A percentile compares a stretch with the other conserved stretches of the same genome.
phyloP scores from a whole-genome alignment of 2,888 invertebrate species.

The Neoitamus cyanurus region DNA sequence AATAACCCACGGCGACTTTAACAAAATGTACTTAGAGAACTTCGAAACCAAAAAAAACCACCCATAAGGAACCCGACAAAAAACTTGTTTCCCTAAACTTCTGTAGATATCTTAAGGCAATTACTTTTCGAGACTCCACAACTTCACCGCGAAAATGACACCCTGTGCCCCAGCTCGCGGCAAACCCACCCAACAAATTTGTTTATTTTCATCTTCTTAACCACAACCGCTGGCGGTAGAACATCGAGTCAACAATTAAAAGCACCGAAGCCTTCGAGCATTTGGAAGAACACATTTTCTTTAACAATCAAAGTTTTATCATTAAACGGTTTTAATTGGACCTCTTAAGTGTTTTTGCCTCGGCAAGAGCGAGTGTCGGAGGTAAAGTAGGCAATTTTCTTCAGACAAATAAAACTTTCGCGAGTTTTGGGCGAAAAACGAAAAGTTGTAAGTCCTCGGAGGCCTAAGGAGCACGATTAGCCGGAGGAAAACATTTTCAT shows the following conservation, averaged over 20 bases:
- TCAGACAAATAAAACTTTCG: constrained; percentile 20
- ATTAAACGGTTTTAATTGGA: constrained; percentile 46
- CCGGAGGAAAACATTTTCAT: constrained; percentile 28
- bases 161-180: neutral
- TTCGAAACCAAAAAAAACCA: neutral
- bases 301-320: constrained; percentile 45
- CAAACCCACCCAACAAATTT: neutral
- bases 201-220: neutral
- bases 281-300: constrained; percentile 36
- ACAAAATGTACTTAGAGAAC: neutral
- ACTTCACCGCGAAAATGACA: neutral
- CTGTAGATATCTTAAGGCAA: constrained; percentile 8
- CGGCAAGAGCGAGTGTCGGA: neutral
- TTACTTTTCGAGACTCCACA: neutral
- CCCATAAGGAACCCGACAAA: neutral
- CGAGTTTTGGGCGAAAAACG: neutral
- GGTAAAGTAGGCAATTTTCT: neutral
- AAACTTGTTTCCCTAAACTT: constrained; percentile 24
- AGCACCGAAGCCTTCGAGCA: constrained; percentile 23
- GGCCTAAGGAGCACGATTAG: constrained; percentile 20
- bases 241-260: constrained; percentile 41
- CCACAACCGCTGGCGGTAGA: neutral
- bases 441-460: neutral
- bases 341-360: constrained; percentile 35
- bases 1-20: neutral